Conservation (phyloP, 1,140 invertebrate species). For the Helicoverpa armigera region DNA sequence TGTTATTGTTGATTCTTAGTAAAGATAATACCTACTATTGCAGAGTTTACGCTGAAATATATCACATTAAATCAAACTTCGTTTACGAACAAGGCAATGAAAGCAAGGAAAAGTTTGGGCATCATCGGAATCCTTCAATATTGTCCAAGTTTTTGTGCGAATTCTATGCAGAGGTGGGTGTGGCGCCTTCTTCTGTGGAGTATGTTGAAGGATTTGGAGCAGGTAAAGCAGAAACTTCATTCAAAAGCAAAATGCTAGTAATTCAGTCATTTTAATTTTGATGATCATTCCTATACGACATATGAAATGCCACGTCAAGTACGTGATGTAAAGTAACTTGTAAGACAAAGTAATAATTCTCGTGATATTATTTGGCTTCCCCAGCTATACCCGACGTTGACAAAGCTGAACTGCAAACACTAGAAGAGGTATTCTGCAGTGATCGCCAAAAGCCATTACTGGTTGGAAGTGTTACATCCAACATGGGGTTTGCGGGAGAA, state of each 20-base stretch:
- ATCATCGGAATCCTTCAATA: slow-evolving; percentile 71
- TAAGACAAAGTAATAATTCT: too few species aligned
- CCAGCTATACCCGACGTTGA: slow-evolving; percentile 83
- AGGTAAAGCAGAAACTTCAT: slow-evolving; percentile 70
- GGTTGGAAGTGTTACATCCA: slow-evolving; percentile 91
- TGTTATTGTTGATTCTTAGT: too few species aligned
- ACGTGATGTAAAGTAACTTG: too few species aligned
- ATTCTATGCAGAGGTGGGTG: slow-evolving; percentile 88
- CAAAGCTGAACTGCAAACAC: slow-evolving; percentile 67
- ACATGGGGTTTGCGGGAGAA: slow-evolving; percentile 91
- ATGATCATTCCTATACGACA: too few species aligned
- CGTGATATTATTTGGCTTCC: too few species aligned
- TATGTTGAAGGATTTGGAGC: slow-evolving; percentile 93
- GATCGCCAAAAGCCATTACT: slow-evolving; percentile 86
- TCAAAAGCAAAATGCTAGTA: too few species aligned
- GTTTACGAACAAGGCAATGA: slow-evolving; percentile 65
- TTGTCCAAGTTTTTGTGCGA: slow-evolving; percentile 87
- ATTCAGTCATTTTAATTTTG: too few species aligned
- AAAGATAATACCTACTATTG: slow-evolving; percentile 26
- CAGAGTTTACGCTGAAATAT: slow-evolving; percentile 89
- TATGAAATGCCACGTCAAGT: too few species aligned
- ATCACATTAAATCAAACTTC: slow-evolving; percentile 88
- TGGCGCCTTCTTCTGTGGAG: slow-evolving; percentile 88
- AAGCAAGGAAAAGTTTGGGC: not conserved
- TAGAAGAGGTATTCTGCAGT: slow-evolving; percentile 74